Conservation (phyloP, 2,113 vertebrate species). For the Craseonycteris thonglongyai region DNA sequence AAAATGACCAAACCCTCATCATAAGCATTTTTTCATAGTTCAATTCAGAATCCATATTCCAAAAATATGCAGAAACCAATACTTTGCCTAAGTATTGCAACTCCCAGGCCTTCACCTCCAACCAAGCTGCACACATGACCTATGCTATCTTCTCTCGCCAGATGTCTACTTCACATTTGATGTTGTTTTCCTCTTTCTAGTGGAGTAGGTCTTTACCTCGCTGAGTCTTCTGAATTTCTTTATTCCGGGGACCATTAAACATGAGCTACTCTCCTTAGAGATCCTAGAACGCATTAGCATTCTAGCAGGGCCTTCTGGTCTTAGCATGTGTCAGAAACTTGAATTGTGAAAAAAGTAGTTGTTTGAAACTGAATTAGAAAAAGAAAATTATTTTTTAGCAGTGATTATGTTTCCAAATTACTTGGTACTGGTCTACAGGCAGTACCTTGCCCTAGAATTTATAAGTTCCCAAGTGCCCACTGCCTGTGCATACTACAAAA, state of each 20-base stretch:
- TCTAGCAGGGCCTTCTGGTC: not conserved
- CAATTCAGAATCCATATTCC: not conserved
- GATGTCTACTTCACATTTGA: not conserved
- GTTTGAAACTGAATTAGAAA: not conserved
- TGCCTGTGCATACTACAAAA: accelerated
- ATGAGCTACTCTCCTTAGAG: not conserved
- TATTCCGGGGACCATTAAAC: not conserved
- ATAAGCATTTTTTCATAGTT: not conserved
- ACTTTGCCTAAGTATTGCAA: not conserved
- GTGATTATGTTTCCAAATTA: not conserved
- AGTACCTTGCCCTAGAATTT: not conserved
- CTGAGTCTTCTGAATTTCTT: not conserved
- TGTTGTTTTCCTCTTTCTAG: not conserved
- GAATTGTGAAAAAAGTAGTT: not conserved
- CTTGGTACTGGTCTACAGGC: not conserved
- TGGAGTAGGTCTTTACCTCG: not conserved
- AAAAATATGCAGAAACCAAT: not conserved
- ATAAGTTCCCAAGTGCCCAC: not conserved
- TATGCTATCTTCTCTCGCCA: not conserved
- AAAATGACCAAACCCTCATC: not conserved
- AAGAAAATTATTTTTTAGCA: not conserved
- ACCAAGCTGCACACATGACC: accelerated
- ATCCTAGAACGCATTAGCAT: not conserved
- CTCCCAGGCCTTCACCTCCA: not conserved
- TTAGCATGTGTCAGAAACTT: not conserved